Evolutionary conservation across 2,113 vertebrate genomes (phyloP).

Genomic region (Synchiropus splendidus): DNA sequence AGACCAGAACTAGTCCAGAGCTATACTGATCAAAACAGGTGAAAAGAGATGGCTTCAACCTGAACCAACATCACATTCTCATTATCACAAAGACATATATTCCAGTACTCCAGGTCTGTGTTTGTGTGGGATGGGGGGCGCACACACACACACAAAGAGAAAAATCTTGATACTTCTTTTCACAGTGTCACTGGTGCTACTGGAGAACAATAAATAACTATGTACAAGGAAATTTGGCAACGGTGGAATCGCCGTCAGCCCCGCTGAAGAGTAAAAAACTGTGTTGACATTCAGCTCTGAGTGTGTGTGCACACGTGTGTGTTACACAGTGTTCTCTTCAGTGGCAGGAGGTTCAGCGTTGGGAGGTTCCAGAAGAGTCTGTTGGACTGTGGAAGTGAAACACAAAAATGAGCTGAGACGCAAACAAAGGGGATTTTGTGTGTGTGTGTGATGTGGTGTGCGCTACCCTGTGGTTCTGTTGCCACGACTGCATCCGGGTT

Average conservation of each 20-base stretch:
- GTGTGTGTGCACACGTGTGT: neutral
- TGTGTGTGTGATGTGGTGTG: no score
- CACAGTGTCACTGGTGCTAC: neutral
- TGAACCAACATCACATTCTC: no score
- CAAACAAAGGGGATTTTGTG: no score
- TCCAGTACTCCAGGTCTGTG: no score
- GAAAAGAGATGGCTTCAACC: no score
- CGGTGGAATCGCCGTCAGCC: slow-evolving; percentile 2
- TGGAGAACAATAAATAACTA: slow-evolving; percentile 18
- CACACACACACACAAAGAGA: no score
- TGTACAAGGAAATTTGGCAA: slow-evolving; percentile 27
- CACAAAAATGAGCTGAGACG: neutral
- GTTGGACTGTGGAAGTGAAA: slow-evolving; percentile 61
- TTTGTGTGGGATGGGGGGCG: no score
- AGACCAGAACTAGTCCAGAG: no score
- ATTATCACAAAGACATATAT: no score
- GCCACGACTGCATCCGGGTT: slow-evolving; percentile 80
- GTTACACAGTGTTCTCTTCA: slow-evolving; percentile 58
- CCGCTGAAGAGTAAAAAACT: slow-evolving; percentile 4
- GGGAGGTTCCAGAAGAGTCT: slow-evolving; percentile 70
- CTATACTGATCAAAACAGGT: no score
- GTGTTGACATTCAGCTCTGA: slow-evolving; percentile 15
- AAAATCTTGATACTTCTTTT: no score
- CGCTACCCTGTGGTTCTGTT: slow-evolving; percentile 84
- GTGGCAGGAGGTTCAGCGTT: slow-evolving; percentile 62